A percentile compares a stretch with the other conserved stretches of the same genome.
Evolutionary conservation across 2,113 vertebrate species (phyloP).

Genomic region (Entosphenus tridentatus): DNA sequence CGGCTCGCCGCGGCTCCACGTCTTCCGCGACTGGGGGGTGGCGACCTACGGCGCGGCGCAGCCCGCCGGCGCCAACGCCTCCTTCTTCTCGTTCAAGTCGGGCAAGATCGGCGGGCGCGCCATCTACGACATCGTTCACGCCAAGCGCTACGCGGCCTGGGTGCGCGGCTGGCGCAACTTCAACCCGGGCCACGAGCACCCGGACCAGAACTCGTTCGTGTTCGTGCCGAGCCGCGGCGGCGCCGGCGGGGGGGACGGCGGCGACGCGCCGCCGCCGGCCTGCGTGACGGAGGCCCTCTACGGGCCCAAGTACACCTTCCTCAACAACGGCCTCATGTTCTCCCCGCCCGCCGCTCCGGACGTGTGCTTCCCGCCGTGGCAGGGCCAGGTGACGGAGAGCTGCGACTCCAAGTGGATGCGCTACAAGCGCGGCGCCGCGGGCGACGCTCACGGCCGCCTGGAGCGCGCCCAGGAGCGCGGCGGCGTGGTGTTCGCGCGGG

Average conservation of each 20-base stretch:
- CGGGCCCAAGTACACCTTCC: constrained; percentile 73
- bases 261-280: constrained; percentile 36
- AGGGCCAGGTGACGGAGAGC: constrained; percentile 76
- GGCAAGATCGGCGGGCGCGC: constrained; percentile 86
- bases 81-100: constrained; percentile 91
- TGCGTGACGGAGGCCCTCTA: constrained; percentile 91
- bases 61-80: constrained; percentile 40
- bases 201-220: constrained; percentile 87
- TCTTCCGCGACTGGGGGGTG: constrained; percentile 95
- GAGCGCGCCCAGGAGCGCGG: constrained; percentile 39
- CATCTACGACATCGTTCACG: constrained; percentile 85
- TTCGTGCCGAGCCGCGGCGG: constrained; percentile 18
- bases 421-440: constrained; percentile 59
- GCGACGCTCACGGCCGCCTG: constrained; percentile 48
- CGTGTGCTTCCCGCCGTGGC: constrained; percentile 74
- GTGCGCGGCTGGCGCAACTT: constrained; percentile 89
- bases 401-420: constrained; percentile 91
- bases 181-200: constrained; percentile 87
- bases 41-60: constrained; percentile 70
- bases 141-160: constrained; percentile 62
- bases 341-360: constrained; percentile 30
- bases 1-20: constrained; percentile 44
- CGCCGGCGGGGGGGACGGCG: too few relatives aligned
- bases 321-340: constrained; percentile 80
- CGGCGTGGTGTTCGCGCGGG: constrained; percentile 63